Evolutionary conservation across 2,113 vertebrate genomes (phyloP).

Genomic region (Boulengeromyrus knoepffleri): DNA sequence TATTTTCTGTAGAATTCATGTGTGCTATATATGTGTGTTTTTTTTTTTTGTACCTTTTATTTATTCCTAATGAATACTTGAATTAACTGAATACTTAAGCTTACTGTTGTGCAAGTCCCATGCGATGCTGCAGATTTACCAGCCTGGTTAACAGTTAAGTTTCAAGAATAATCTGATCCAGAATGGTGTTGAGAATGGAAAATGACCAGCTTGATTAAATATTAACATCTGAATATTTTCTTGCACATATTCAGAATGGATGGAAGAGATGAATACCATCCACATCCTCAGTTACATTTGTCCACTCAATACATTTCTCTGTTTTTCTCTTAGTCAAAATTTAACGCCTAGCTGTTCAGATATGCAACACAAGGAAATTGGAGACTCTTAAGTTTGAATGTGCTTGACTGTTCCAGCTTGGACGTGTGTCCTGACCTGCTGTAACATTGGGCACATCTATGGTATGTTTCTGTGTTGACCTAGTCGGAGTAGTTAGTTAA

Average conservation of each 20-base stretch:
- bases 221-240: not conserved
- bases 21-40: not conserved
- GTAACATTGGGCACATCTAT: not conserved
- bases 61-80: not conserved
- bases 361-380: not conserved
- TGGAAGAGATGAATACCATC: not conserved
- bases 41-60: not conserved
- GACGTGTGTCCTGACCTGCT: not conserved
- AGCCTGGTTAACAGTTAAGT: not conserved
- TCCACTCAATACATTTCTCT: not conserved
- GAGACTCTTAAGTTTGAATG: not conserved
- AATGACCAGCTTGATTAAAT: not conserved
- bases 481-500: not conserved
- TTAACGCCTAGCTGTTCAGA: not conserved
- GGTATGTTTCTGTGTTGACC: not conserved
- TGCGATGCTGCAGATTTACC: not conserved
- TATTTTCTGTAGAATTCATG: not conserved
- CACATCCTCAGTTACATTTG: not conserved
- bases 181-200: not conserved
- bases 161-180: not conserved
- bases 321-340: not conserved
- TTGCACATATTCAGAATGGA: not conserved
- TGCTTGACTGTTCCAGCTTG: not conserved
- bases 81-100: not conserved
- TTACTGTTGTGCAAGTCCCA: not conserved